These are phyloP conservation scores for Caenorhabditis macrosperma DNA, from an alignment of 2,888 invertebrate species.

Conservation along the genomic window DNA sequence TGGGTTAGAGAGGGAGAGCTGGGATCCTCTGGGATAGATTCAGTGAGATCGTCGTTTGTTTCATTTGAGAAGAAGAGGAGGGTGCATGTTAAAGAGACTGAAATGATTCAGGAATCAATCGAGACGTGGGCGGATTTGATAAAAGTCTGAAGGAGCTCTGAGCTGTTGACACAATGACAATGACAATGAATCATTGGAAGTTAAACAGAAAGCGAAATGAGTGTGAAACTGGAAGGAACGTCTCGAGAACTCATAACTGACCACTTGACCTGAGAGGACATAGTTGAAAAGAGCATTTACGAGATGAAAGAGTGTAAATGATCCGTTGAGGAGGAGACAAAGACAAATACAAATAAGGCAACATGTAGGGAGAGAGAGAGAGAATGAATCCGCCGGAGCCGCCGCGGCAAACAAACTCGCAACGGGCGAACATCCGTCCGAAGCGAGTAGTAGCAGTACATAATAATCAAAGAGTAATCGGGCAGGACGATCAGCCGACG, in stretches of 20 bases:
- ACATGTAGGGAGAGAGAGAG: conserved; percentile 24
- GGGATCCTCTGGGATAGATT: no score
- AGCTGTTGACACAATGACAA: neutral
- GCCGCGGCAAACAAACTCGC: conserved; percentile 22
- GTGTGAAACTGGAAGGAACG: no score
- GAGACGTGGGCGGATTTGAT: no score
- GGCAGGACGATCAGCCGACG: neutral
- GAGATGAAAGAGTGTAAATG: conserved; percentile 57
- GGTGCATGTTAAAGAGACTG: no score
- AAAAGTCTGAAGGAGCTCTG: neutral
- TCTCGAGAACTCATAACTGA: neutral
- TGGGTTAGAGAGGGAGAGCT: no score
- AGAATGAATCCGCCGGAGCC: neutral
- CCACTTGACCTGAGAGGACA: neutral
- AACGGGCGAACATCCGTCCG: conserved; percentile 13
- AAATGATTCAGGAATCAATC: no score
- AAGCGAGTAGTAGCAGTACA: conserved; percentile 14
- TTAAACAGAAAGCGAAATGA: neutral
- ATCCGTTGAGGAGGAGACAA: conserved; percentile 21
- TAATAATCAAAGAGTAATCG: conserved; percentile 26
- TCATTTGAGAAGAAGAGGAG: no score
- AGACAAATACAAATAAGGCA: conserved; percentile 39
- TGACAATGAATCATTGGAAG: neutral
- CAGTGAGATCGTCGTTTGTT: no score
- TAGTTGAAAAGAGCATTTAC: conserved; percentile 42